phyloP scores from a whole-genome alignment of 2,113 vertebrate species.

The Spea multiplicata region DNA sequence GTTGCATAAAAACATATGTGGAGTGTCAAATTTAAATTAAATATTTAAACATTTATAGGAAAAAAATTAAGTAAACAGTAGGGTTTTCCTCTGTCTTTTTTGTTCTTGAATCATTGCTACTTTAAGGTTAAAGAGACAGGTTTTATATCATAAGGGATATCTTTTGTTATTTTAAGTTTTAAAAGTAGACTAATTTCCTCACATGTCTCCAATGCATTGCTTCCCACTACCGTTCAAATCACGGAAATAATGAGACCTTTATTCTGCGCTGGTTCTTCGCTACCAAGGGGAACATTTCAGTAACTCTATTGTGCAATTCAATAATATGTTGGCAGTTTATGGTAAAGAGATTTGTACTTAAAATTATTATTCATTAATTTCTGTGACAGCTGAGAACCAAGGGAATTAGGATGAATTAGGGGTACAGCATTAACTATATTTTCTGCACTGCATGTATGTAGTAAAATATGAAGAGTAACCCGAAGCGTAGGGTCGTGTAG shows the following conservation, averaged over 20 bases:
- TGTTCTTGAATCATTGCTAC: constrained; percentile 1
- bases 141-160: constrained; percentile 20
- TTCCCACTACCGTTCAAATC: constrained; percentile 8
- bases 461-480: too few relatives aligned
- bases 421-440: not conserved
- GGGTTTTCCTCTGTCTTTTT: not conserved
- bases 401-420: not conserved
- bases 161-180: constrained; percentile 41
- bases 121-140: constrained; percentile 9
- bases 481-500: too few relatives aligned
- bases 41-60: constrained; percentile 1
- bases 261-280: constrained; percentile 4
- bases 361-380: constrained; percentile 21
- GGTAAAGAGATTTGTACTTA: constrained; percentile 37
- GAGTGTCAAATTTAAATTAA: not conserved
- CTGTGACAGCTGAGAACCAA: constrained; percentile 1
- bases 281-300: constrained; percentile 31
- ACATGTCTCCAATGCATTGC: constrained; percentile 39
- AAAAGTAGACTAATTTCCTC: constrained; percentile 41
- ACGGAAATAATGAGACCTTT: constrained; percentile 40
- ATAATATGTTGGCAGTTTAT: constrained; percentile 17
- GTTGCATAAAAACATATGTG: constrained; percentile 28
- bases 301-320: constrained; percentile 33
- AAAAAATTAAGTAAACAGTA: not conserved
- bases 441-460: not conserved